Evolutionary conservation across 92 coral and sea anemone genomes (phyloP), one percentile per base, ranked within the genome.

Genomic region (Ricordea florida): DNA sequence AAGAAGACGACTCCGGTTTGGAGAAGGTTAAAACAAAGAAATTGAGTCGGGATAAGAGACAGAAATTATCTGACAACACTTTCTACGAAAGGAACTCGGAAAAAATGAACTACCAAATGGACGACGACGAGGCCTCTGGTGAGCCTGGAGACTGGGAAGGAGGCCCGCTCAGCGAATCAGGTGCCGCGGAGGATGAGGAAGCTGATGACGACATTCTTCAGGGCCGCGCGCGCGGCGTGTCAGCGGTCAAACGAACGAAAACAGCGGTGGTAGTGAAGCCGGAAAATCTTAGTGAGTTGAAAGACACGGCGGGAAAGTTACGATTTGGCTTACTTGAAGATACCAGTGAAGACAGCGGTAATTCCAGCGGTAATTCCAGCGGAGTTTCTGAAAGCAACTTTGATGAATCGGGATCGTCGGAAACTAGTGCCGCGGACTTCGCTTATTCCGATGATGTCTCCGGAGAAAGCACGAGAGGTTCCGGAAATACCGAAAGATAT

Each of bases 111-210:
- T 70, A 53, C 31, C 17, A 45, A 37, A 40, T 17, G 77, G 77
- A 70, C 17, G n/a, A n/a, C n/a, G n/a, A n/a, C n/a, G 41, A 17
- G 32, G 10, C 31, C 5, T 29, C 77, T n/a, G 55, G 65, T 10
- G 66, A 16, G 3, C n/a, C n/a, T n/a, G 77, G 45, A 17, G 77
- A 53, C 17, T 70, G 77, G 77, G 77, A 70, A 38, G 53, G 76
- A 69, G 49, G 42, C 4, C 30, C 20, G 13, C 20, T 27, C 17
- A 49, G 45, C 35, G 65, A 70, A 41, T 70, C 77, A 37, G 53
- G 66, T 34, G 49, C 44, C 29, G 48, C 53, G 29, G 52, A 70
- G 65, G 66, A 70, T 20, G 65, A 70, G 53, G 77, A 70, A 30
- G 65, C 15, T 16, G 8, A 51, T 20, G 77, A 70, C 42, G 65